A percentile compares a stretch with the other conserved stretches of the same genome.
These are phyloP conservation scores for Ochropacha duplaris DNA, from an alignment of 2,888 invertebrate genomes.

Conservation along the genomic window DNA sequence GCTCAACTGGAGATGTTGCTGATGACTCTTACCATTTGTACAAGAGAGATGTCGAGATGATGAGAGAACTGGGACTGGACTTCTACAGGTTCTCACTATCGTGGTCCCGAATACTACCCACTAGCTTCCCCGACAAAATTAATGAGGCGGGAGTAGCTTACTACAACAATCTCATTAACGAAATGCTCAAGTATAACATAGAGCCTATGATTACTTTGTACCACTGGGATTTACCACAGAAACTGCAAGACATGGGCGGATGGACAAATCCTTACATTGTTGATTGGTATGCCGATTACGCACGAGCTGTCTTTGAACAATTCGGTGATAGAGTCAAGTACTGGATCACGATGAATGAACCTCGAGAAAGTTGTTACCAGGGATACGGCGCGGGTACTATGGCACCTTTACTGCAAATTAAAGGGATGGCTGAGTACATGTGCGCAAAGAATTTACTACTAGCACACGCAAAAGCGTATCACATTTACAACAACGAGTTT, in stretches of 20 bases:
- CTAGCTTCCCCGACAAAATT: slow-evolving; percentile 73
- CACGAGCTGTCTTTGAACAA: slow-evolving; percentile 55
- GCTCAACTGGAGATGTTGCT: slow-evolving; percentile 82
- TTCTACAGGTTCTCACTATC: slow-evolving; percentile 82
- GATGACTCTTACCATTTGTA: slow-evolving; percentile 83
- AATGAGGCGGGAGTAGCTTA: slow-evolving; percentile 70
- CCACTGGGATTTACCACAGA: slow-evolving; percentile 78
- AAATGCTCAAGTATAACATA: slow-evolving; percentile 81
- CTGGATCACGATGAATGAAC: slow-evolving; percentile 84
- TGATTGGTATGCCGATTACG: slow-evolving; percentile 71
- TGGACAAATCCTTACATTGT: slow-evolving; percentile 67
- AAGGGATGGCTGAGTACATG: slow-evolving; percentile 68
- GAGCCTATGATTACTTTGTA: slow-evolving; percentile 81
- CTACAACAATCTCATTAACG: slow-evolving; percentile 75
- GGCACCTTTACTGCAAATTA: slow-evolving; percentile 49
- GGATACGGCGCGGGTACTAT: slow-evolving; percentile 59
- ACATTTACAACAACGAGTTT: slow-evolving; percentile 56
- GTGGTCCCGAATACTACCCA: slow-evolving; percentile 85
- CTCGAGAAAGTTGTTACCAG: slow-evolving; percentile 47
- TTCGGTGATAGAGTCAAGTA: slow-evolving; percentile 71
- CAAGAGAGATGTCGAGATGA: slow-evolving; percentile 76
- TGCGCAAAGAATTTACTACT: slow-evolving; percentile 68
- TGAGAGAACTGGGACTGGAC: slow-evolving; percentile 67
- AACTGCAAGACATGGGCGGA: slow-evolving; percentile 78
- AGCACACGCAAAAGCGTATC: slow-evolving; percentile 78